Percentiles rank a stretch among this genome's conserved stretches.
These are phyloP conservation scores for Fukomys damarensis DNA, from an alignment of 2,113 vertebrate species.

Conservation along the genomic window DNA sequence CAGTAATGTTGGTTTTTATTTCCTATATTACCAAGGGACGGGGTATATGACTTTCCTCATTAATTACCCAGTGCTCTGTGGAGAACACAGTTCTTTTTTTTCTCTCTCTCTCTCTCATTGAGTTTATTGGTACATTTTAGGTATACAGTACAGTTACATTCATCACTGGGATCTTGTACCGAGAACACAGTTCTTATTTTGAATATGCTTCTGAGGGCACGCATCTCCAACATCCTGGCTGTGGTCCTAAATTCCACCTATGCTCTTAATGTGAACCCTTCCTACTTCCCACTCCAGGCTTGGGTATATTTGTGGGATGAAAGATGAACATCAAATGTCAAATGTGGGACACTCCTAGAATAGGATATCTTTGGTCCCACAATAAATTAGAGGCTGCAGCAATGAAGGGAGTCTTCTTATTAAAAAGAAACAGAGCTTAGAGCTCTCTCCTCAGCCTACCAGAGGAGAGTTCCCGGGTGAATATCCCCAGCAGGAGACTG, in stretches of 20 bases:
- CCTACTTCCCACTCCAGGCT: background rate
- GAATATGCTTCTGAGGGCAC: conserved; percentile 10
- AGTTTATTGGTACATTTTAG: too few relatives aligned
- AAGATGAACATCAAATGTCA: background rate
- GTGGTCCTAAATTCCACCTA: background rate
- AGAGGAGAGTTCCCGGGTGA: background rate
- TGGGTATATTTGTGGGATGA: background rate
- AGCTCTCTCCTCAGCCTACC: background rate
- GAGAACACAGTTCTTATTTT: conserved; percentile 33
- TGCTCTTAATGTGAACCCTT: background rate
- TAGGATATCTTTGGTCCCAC: background rate
- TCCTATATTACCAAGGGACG: conserved; percentile 3
- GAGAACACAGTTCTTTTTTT: conserved; percentile 37
- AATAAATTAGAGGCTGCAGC: background rate
- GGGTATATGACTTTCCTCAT: conserved; percentile 45
- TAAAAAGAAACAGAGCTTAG: background rate
- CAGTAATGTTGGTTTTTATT: conserved; percentile 69
- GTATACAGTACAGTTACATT: too few relatives aligned
- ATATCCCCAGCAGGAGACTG: background rate
- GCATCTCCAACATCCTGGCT: background rate
- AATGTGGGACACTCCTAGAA: rapidly evolving
- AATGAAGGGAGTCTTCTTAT: background rate
- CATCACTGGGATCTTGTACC: too few relatives aligned
- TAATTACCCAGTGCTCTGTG: conserved; percentile 49
- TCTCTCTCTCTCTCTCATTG: too few relatives aligned